Base-by-base conservation (phyloP, 2,797 vertebrate genomes). In the Liasis olivaceus region DNA sequence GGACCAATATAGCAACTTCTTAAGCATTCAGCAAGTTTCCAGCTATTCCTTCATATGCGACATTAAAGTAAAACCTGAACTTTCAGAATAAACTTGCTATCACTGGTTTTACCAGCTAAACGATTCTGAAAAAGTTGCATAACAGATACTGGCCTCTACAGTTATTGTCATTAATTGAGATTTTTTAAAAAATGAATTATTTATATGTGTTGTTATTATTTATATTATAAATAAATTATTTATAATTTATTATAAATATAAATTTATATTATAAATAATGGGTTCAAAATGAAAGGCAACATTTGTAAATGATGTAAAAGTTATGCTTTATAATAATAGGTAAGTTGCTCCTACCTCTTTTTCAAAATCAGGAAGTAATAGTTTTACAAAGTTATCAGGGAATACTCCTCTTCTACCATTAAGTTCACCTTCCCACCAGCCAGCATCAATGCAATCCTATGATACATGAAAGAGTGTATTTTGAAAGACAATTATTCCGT, bases 381-480 rank as follows among this genome's bases (percentile, higher is more conserved):
- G 97, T 97, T 99, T 99, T 94, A 99, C 99, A 95, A 99, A 99
- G 96, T 99, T 99, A 96, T 99, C 99, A 4, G 99, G 99, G 96
- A 99, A 99, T 56, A 99, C 99, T 24, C 99, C 99, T 96, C 98
- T 97, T 95, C 98, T 98, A 92, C 99, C 98, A 0, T 98, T 98
- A 92, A 99, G 96, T 95, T 99, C 99, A 60, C 99, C 99, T 98
- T 99, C 98, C 99, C 99, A 99, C 99, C 99, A 99, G 90, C 99
- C 99, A 1, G 98, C 98, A 26, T 99, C 99, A 0, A 99, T 98
- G 94, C 99, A 99, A 13, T 99, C 99, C 99, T 99, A 95, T 72
- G 47, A 95, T 93, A 97, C 0, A 95, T 60, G 11, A 93, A 94
- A 95, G 54, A 84, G 54, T 5, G 85, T 87, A 7, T 84, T 72